Evolutionary conservation across 2,888 invertebrate genomes (phyloP).

Genomic region (Drosophila formosana): DNA sequence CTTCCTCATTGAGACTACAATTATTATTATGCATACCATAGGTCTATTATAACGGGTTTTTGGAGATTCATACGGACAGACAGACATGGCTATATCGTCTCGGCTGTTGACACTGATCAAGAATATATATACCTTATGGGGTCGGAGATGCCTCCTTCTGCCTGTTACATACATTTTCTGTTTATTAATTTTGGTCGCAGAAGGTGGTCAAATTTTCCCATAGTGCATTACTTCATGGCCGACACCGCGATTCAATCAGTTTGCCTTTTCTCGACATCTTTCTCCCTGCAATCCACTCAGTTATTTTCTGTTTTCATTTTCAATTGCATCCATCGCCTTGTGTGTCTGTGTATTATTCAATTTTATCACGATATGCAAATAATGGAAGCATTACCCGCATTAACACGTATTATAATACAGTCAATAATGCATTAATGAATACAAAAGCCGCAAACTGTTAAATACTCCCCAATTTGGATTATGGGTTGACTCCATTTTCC

Average conservation of each 20-base stretch:
- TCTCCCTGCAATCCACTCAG: neutral
- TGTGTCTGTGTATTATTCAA: constrained; percentile 57
- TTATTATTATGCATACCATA: too few species aligned
- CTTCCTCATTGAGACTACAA: too few species aligned
- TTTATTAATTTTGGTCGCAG: too few species aligned
- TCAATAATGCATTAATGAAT: constrained; percentile 63
- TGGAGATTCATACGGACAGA: too few species aligned
- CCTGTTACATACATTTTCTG: too few species aligned
- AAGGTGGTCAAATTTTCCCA: neutral
- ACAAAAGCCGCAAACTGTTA: constrained; percentile 55
- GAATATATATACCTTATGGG: too few species aligned
- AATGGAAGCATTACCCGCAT: constrained; percentile 46
- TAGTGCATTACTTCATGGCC: neutral
- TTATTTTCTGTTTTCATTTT: constrained; percentile 35
- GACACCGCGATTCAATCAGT: constrained; percentile 36
- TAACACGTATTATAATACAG: constrained; percentile 48
- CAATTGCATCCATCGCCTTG: constrained; percentile 31
- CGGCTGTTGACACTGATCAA: too few species aligned
- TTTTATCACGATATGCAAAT: constrained; percentile 64
- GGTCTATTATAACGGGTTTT: too few species aligned
- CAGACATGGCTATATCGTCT: too few species aligned
- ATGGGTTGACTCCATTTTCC: neutral
- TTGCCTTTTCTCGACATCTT: neutral
- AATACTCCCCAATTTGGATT: constrained; percentile 26
- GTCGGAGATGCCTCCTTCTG: too few species aligned